Evolutionary conservation across 2,888 invertebrate species (phyloP), one percentile per base, ranked within the genome.

Genomic region (Lycocerus yunnanus): DNA sequence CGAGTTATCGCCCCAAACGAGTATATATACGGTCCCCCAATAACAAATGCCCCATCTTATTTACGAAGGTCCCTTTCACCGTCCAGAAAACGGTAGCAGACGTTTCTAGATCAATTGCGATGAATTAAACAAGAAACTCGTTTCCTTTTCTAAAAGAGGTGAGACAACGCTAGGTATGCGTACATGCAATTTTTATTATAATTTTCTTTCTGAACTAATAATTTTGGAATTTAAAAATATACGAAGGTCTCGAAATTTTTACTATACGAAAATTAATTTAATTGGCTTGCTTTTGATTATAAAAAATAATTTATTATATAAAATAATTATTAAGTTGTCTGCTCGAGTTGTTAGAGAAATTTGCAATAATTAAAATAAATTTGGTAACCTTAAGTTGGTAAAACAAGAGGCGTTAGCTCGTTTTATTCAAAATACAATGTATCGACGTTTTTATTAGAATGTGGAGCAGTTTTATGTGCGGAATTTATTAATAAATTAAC

Each of bases 1-100:
- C 77, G 73, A 78, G 77, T 72, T 75, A 75, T 69, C 77, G 77
- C 79, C 83, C 83, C 80, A 82, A 80, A 81, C 80, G 78, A 78
- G 81, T 77, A 82, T 86, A 83, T 86, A 86, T 85, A 85, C 81
- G 79, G 81, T 81, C 84, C 84, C 85, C 85, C 84, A 81, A 79
- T 80, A 79, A 73, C 78, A 76, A 73, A 71, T 76, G 77, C 81
- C 80, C 82, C 83, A 82, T 83, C 83, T 79, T 84, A 83, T 82
- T 18, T 82, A 84, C 84, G 86, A 86, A 86, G 86, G 86, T 86
- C 83, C 86, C 86, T 85, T 86, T 86, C 85, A 85, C 86, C 81
- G 75, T 74, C 60, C 69, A 72, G 72, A 72, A 72, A 71, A 74
- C 71, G 65, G 71, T 65, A 65, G 71, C 69, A 16, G 61, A 63